Evolutionary conservation across 2,888 invertebrate genomes (phyloP).

Genomic region (Euzetes globulus): DNA sequence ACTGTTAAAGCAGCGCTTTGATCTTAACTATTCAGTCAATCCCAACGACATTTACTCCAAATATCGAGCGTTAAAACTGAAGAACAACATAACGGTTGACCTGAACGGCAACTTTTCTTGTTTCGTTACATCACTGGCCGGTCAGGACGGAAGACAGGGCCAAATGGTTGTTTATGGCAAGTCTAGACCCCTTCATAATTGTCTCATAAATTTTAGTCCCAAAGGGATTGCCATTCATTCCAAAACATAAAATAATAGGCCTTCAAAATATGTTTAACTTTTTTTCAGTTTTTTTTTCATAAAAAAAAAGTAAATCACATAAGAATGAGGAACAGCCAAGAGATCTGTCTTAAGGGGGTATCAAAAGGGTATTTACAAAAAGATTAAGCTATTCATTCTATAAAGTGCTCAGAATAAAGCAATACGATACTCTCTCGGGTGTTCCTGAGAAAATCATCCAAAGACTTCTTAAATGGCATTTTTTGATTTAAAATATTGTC

Average conservation of each 20-base stretch:
- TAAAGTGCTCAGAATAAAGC: no score
- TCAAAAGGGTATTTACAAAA: neutral
- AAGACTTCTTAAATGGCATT: neutral
- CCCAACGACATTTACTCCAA: constrained; percentile 31
- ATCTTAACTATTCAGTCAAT: constrained; percentile 31
- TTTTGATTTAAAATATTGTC: constrained; percentile 17
- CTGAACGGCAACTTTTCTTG: constrained; percentile 35
- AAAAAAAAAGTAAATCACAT: neutral
- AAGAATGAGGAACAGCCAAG: neutral
- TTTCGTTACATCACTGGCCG: constrained; percentile 34
- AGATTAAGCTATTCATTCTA: no score
- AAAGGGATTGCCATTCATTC: neutral
- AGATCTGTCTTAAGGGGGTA: neutral
- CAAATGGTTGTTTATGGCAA: constrained; percentile 34
- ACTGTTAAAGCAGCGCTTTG: constrained; percentile 30
- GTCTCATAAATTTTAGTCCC: constrained; percentile 20
- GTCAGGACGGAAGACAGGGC: constrained; percentile 32
- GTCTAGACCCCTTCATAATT: constrained; percentile 14
- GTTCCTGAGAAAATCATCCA: neutral
- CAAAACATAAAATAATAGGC: neutral
- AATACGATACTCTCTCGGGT: no score
- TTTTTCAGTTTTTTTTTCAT: neutral
- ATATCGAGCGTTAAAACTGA: constrained; percentile 33
- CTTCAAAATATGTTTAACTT: neutral
- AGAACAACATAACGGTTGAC: constrained; percentile 4